Base-by-base conservation (phyloP, 2,113 vertebrate species). In the Saguinus midas region DNA sequence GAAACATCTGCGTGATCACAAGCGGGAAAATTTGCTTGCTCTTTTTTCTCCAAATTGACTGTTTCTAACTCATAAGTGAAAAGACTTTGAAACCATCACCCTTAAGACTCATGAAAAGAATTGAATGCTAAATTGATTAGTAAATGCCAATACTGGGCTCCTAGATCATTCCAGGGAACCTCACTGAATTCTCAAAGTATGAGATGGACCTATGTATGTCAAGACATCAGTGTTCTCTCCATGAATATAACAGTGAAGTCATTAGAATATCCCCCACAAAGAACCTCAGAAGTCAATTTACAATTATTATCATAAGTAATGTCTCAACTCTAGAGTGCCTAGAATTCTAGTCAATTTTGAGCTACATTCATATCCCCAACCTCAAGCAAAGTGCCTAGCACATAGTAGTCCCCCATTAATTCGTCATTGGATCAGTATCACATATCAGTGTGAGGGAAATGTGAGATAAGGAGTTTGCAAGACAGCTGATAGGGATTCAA, bases 151-250 rank as follows among this genome's bases (percentile, higher is more conserved):
- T 50, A 61, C 12, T 48, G 52, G 8, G 52, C 89, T 95, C 79
- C 66, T 96, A 90, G 70, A 96, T 91, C 45, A 90, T 92, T 97
- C 61, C 50, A 85, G 48, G 75, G 43, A 52, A 83, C 45, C 61
- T 80, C 52, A 75, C n/a, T 35, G n/a, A 86, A 57, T 84, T 90
- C 66, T 95, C 66, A 80, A 87, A 91, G 12, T 85, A 48, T 95
- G 79, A 23, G 32, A 79, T 70, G n/a, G 35, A 91, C 13, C 21
- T 93, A 21, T 85, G 23, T 73, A 83, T 73, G 83, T 82, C 86
- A 96, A n/a, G 43, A 92, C 94, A 14, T 93, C 37, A 50, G 52
- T 89, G 70, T 92, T 92, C 40, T 94, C 64, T 82, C n/a, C 27
- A 8, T 76, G 43, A 91, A 70, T 66, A 25, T 79, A 94, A 88